These are phyloP conservation scores for Scomber colias DNA, from an alignment of 2,113 vertebrate genomes.

Conservation along the genomic window DNA sequence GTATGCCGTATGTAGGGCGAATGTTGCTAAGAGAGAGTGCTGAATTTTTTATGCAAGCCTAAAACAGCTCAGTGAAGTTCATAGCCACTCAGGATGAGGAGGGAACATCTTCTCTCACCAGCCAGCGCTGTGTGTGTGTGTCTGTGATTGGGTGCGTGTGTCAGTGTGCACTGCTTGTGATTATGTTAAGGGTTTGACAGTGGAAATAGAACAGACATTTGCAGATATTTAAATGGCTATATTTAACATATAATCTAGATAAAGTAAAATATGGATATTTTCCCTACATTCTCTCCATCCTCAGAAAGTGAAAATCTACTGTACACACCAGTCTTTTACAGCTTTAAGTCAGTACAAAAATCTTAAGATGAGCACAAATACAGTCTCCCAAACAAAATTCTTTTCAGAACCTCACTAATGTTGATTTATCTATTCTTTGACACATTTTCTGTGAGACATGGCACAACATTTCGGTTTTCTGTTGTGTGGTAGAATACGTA, in stretches of 20 bases:
- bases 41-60: conserved; percentile 82
- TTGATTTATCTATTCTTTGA: background rate
- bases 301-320: background rate
- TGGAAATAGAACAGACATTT: background rate
- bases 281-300: background rate
- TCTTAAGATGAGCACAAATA: background rate
- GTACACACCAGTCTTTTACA: background rate
- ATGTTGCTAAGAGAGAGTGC: conserved; percentile 75
- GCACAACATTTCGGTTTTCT: background rate
- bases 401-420: background rate
- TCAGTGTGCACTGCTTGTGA: conserved; percentile 7
- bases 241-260: background rate
- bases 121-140: conserved; percentile 31
- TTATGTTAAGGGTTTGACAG: conserved; percentile 3
- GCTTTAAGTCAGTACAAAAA: background rate
- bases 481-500: background rate
- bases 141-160: background rate
- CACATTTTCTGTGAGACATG: background rate
- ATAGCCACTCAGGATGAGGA: conserved; percentile 57
- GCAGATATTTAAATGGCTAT: background rate
- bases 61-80: conserved; percentile 77
- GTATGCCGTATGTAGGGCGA: conserved; percentile 78
- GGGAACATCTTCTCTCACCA: conserved; percentile 61
- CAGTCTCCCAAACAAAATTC: background rate
- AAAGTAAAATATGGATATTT: background rate